Evolutionary conservation across 2,113 vertebrate species (phyloP), one percentile per base, ranked within the genome.

Genomic region (Acanthisitta chloris): DNA sequence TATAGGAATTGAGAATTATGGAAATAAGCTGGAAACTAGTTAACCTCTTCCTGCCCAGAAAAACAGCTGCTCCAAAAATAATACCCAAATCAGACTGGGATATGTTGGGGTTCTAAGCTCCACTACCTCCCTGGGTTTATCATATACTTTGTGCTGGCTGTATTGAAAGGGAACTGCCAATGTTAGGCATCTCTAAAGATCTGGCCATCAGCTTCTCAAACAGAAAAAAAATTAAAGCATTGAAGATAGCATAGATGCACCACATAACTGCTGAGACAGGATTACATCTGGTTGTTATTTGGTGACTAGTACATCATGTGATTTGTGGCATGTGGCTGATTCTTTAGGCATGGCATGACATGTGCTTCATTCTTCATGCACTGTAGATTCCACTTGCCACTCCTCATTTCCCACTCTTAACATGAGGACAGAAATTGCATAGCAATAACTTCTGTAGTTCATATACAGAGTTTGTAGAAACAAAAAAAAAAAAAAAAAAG

Each of bases 331-430:
- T 72, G 85, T 65, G 62, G 31, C 23, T 93, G 72, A 65, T 57
- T 95, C 78, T 94, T 82, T 65, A 90, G 62, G 65, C 36, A 72
- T 25, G n/a, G 52, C 78, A 67, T 64, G 66, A 64, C 69, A 69
- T 38, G 26, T 67, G 65, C 48, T 77, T 80, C 82, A 65, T 59
- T 90, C 71, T 91, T 86, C 79, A 90, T 43, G 74, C 76, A 72
- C 70, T 73, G 49, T 16, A 70, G 66, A 58, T 77, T 73, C 31
- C 58, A 43, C 42, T 71, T 29, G 14, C 57, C 61, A 57, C 25
- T 81, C 36, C 48, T 91, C 19, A 85, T 79, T 86, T 85, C 33
- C 61, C 80, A 19, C 71, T 88, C 17, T 77, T 40, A 76, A n/a
- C 61, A 52, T 13, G 52, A 87, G 24, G 40, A 61, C 40, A 90